These are phyloP conservation scores for Eulithis testata DNA, from an alignment of 2,888 invertebrate species.

Conservation along the genomic window DNA sequence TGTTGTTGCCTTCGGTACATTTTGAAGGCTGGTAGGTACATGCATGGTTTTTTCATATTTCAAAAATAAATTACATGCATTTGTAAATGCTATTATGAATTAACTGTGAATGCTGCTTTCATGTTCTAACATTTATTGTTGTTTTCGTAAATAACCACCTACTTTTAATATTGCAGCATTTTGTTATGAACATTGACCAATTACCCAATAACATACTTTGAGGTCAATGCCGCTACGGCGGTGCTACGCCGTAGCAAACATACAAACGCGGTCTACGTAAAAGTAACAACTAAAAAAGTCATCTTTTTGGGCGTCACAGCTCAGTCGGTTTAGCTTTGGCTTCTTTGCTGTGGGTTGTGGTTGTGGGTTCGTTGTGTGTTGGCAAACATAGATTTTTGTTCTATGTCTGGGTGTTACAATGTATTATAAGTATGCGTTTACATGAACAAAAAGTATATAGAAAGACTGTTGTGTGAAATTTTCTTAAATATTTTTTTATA, in stretches of 20 bases:
- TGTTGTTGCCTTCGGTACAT: conserved; percentile 44
- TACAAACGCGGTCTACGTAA: conserved; percentile 7
- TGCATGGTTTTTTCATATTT: conserved; percentile 18
- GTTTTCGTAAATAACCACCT: conserved; percentile 1
- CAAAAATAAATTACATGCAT: not conserved
- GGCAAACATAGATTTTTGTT: too few species aligned
- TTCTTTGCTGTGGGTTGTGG: too few species aligned
- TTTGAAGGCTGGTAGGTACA: conserved; percentile 45
- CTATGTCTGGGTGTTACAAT: too few species aligned
- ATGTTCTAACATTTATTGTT: not conserved
- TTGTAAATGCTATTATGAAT: not conserved
- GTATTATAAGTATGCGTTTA: too few species aligned
- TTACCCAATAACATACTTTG: conserved; percentile 7
- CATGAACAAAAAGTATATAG: too few species aligned
- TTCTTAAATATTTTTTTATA: too few species aligned
- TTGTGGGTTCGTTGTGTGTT: too few species aligned
- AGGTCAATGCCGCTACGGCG: conserved; percentile 21
- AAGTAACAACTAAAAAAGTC: conserved; percentile 5
- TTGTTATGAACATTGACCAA: conserved; percentile 3
- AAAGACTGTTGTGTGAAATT: too few species aligned
- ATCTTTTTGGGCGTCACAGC: too few species aligned
- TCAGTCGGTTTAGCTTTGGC: too few species aligned
- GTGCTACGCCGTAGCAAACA: conserved; percentile 20
- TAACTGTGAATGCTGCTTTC: not conserved
- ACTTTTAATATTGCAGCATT: conserved; percentile 16